Conservation (phyloP, 1,140 invertebrate species). For the Andricus grossulariae region DNA sequence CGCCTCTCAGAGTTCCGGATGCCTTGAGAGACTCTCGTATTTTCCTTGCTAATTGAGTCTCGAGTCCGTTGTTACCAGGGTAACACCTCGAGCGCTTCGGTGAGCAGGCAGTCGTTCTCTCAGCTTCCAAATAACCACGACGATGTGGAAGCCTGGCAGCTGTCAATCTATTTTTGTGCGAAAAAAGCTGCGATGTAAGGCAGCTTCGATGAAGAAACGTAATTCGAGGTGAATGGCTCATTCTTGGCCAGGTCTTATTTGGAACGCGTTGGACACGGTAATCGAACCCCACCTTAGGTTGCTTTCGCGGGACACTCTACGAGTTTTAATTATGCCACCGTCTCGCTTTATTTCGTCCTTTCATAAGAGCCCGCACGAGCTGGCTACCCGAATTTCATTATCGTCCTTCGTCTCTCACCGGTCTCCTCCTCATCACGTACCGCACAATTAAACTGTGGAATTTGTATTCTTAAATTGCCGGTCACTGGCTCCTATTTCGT, state of each 20-base stretch:
- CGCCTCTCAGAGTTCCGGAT: slow-evolving; percentile 43
- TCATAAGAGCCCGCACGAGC: slow-evolving; percentile 57
- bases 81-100: slow-evolving; percentile 51
- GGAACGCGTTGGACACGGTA: slow-evolving; percentile 46
- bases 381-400: slow-evolving; percentile 43
- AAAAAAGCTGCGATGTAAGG: slow-evolving; percentile 52
- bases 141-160: slow-evolving; percentile 51
- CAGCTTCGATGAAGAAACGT: slow-evolving; percentile 37
- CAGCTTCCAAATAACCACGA: not conserved
- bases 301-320: slow-evolving; percentile 60
- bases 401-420: slow-evolving; percentile 34
- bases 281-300: slow-evolving; percentile 60
- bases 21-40: slow-evolving; percentile 60
- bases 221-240: slow-evolving; percentile 45
- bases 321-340: slow-evolving; percentile 70
- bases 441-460: slow-evolving; percentile 7
- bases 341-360: slow-evolving; percentile 61
- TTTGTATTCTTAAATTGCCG: slow-evolving; percentile 5
- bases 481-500: slow-evolving; percentile 3
- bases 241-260: slow-evolving; percentile 40
- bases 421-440: not conserved
- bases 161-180: slow-evolving; percentile 60
- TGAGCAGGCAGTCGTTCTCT: not conserved
- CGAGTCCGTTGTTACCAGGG: slow-evolving; percentile 60
- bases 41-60: slow-evolving; percentile 72